Evolutionary conservation across 2,888 invertebrate species (phyloP), one percentile per base, ranked within the genome.

Genomic region (Lottia gigantea): DNA sequence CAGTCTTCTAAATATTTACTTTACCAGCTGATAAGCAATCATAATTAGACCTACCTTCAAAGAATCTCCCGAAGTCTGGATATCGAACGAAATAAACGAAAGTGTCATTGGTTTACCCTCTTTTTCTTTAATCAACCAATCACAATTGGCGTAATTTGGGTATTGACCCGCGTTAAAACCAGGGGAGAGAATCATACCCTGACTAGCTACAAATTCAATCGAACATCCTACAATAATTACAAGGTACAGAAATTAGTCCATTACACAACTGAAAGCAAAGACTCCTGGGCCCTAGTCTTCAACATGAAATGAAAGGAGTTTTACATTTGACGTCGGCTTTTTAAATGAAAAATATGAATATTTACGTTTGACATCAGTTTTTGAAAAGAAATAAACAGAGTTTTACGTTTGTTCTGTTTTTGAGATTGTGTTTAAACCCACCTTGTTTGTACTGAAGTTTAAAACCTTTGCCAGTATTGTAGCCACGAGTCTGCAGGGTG

Each of bases 381-480:
- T n/a, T n/a, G n/a, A n/a, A n/a, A n/a, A n/a, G n/a, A n/a, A n/a
- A n/a, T n/a, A n/a, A n/a, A n/a, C n/a, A n/a, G n/a, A n/a, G n/a
- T n/a, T n/a, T n/a, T n/a, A n/a, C n/a, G n/a, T n/a, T n/a, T n/a
- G n/a, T n/a, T n/a, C n/a, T n/a, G n/a, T 31, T 31, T 31, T 31
- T 6, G 31, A 4, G 31, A 31, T 6, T 8, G 40, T 40, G 1
- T 40, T n/a, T 40, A 62, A 3, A 66, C 26, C 6, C 71, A 82
- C 83, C 84, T 79, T 82, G 81, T 71, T 68, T 78, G 68, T 78
- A 80, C 14, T 64, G 68, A 45, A 83, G 77, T 16, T 64, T 71
- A 67, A 82, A 78, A 11, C 77, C 79, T 55, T 66, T 72, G 31
- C 76, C 76, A 3, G 67, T 65, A 3, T 66, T 65, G n/a, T 75